These are phyloP conservation scores for Exephanes ischioxanthus DNA, from an alignment of 2,888 invertebrate genomes.

Conservation along the genomic window DNA sequence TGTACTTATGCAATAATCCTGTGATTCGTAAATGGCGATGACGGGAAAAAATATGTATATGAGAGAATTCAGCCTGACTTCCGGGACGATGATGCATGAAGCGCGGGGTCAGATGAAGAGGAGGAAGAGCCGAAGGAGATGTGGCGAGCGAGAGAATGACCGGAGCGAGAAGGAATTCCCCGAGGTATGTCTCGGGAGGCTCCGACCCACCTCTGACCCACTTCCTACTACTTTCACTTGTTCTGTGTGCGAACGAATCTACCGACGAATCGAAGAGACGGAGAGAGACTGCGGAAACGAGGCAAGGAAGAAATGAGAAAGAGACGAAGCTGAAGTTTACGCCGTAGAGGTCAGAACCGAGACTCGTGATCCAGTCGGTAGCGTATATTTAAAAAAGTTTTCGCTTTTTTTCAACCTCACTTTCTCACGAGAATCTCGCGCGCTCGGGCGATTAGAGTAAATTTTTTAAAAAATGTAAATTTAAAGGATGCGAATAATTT, in stretches of 20 bases:
- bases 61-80: slow-evolving; percentile 58
- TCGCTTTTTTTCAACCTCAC: slow-evolving; percentile 58
- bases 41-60: slow-evolving; percentile 6
- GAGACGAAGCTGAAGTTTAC: slow-evolving; percentile 51
- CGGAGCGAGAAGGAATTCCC: slow-evolving; percentile 52
- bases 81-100: slow-evolving; percentile 33
- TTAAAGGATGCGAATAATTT: slow-evolving; percentile 37
- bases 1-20: slow-evolving; percentile 4
- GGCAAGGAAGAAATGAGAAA: slow-evolving; percentile 36
- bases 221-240: slow-evolving; percentile 75
- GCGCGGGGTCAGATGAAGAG: slow-evolving; percentile 30
- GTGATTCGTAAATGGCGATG: not conserved
- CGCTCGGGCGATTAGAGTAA: slow-evolving; percentile 16
- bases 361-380: slow-evolving; percentile 43
- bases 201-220: slow-evolving; percentile 72
- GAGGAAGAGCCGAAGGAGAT: slow-evolving; percentile 29
- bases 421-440: slow-evolving; percentile 52
- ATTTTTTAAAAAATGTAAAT: slow-evolving; percentile 37
- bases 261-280: slow-evolving; percentile 46
- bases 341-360: slow-evolving; percentile 40
- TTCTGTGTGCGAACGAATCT: slow-evolving; percentile 63
- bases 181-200: slow-evolving; percentile 14
- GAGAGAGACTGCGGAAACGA: slow-evolving; percentile 17
- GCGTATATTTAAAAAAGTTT: slow-evolving; percentile 37
- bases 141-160: slow-evolving; percentile 61